Percentiles rank a stretch among this genome's conserved stretches.
Evolutionary conservation across 2,888 invertebrate genomes (phyloP).

Genomic region (Xestia sexstrigata): DNA sequence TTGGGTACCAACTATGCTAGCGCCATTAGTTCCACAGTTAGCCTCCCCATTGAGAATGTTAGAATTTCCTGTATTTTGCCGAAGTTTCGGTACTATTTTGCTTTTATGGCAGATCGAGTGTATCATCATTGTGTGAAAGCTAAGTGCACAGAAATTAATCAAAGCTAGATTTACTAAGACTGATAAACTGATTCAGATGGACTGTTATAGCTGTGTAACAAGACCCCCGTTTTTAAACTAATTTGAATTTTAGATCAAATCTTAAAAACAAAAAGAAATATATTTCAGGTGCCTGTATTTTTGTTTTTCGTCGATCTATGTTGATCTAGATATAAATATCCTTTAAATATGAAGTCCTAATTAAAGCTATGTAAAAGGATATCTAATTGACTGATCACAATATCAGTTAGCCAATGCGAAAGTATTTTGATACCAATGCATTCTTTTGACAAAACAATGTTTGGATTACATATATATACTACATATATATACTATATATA

Average conservation of each 20-base stretch:
- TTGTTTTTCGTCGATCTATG: not conserved
- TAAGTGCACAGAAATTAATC: not conserved
- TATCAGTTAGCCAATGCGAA: not conserved
- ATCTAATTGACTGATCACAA: not conserved
- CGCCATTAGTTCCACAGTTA: no score
- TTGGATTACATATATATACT: not conserved
- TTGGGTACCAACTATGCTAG: no score
- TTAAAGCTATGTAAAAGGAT: no score
- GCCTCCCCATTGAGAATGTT: not conserved
- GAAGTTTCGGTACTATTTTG: not conserved
- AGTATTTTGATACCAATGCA: not conserved
- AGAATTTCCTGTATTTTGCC: not conserved
- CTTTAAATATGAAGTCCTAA: not conserved
- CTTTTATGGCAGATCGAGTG: not conserved
- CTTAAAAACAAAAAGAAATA: no score
- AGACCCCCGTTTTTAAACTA: not conserved
- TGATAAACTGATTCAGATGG: no score
- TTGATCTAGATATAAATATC: not conserved
- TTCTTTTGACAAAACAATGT: not conserved
- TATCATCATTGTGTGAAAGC: not conserved
- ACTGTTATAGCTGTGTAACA: not conserved
- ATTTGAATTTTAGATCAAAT: not conserved
- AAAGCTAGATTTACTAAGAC: not conserved
- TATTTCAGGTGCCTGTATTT: not conserved
- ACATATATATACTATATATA: no score